These are phyloP conservation scores for Dasyprocta punctata DNA, from an alignment of 2,113 vertebrate genomes.

Conservation along the genomic window DNA sequence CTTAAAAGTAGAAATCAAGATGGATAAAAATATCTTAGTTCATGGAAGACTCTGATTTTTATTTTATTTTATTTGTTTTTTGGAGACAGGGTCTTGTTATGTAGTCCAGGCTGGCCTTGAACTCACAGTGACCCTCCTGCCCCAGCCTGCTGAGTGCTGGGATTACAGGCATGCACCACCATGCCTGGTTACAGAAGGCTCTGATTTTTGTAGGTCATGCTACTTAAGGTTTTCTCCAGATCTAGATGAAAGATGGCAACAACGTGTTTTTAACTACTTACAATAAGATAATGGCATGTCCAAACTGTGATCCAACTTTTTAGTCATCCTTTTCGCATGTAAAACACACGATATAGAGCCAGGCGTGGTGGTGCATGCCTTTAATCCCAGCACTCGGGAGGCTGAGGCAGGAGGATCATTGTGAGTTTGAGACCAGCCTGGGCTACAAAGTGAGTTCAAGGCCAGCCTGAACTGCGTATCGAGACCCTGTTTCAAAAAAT, in stretches of 20 bases:
- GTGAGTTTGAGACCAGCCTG: too few species aligned
- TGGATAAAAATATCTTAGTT: not conserved
- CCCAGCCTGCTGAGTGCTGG: not conserved
- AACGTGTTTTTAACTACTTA: not conserved
- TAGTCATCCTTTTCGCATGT: not conserved
- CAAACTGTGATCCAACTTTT: not conserved
- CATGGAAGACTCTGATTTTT: not conserved
- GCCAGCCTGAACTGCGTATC: too few species aligned
- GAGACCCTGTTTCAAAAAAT: too few species aligned
- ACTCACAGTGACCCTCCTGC: not conserved
- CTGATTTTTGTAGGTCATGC: not conserved
- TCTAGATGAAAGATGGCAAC: not conserved
- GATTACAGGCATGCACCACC: not conserved
- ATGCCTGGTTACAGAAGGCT: not conserved
- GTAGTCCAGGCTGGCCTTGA: not conserved
- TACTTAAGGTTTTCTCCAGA: not conserved
- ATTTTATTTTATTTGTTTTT: not conserved
- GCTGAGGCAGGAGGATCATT: too few species aligned
- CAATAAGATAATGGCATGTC: not conserved
- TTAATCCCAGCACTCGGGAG: too few species aligned
- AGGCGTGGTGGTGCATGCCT: too few species aligned
- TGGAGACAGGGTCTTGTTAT: not conserved
- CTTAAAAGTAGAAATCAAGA: not conserved
- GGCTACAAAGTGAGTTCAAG: too few species aligned
- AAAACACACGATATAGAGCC: not conserved